Evolutionary conservation across 1,140 invertebrate species (phyloP).

Genomic region (Hyposmocoma kahamanoa): DNA sequence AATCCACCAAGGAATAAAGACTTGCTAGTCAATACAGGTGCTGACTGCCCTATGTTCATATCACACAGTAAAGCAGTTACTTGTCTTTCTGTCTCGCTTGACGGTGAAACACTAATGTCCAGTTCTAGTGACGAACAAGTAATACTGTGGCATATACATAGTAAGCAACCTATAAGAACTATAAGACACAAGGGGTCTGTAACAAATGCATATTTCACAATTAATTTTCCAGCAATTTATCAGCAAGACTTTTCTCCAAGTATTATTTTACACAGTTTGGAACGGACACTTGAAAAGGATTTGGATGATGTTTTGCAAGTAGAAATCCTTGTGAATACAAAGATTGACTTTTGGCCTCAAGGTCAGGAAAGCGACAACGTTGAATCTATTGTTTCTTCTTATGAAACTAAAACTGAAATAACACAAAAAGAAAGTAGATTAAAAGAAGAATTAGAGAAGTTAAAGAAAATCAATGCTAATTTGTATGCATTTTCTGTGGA

Average conservation of each 20-base stretch:
- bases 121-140: constrained; percentile 83
- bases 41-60: constrained; percentile 65
- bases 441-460: constrained; percentile 38
- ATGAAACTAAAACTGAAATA: constrained; percentile 26
- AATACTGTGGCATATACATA: constrained; percentile 86
- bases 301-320: constrained; percentile 43
- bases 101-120: constrained; percentile 81
- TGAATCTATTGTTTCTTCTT: constrained; percentile 15
- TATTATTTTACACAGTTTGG: constrained; percentile 49
- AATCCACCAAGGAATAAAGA: constrained; percentile 79
- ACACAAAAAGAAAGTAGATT: constrained; percentile 7
- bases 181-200: constrained; percentile 83
- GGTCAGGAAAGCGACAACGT: too few relatives aligned
- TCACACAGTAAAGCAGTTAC: constrained; percentile 81
- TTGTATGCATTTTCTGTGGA: constrained; percentile 47
- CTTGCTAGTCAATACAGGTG: constrained; percentile 75
- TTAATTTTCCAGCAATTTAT: constrained; percentile 47
- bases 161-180: constrained; percentile 80
- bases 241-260: constrained; percentile 50
- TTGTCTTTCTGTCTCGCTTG: constrained; percentile 81
- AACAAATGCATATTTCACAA: constrained; percentile 78
- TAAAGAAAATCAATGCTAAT: constrained; percentile 52
- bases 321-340: constrained; percentile 44
- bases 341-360: constrained; percentile 47
- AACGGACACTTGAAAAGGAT: constrained; percentile 50